Base-by-base conservation (phyloP, 1,140 invertebrate genomes). In the Drosophila kanapiae region DNA sequence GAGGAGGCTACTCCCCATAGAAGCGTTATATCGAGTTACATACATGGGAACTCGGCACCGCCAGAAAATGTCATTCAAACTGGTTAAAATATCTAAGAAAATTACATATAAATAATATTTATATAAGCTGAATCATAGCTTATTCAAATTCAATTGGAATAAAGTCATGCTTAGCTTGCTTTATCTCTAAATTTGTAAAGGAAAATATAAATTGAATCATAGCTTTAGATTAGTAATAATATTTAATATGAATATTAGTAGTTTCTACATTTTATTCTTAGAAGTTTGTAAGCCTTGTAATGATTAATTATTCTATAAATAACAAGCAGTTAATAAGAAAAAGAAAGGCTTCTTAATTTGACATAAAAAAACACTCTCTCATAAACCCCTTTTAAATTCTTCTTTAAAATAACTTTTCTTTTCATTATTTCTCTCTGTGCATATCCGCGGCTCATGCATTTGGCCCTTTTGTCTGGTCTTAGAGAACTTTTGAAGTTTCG, bases 1-100 rank as follows among this genome's bases (percentile, higher is more conserved):
- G 51, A 38, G 51, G 60, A 49, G 53, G 69, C 48, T 43, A 63
- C 67, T 63, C 27, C 54, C 65, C 51, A 82, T 79, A 75, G 77
- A 72, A 72, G 70, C 68, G 74, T 74, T 88, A 88, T 90, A 88
- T 88, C 85, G 64, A 74, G 78, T 88, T 88, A 88, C 85, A 75
- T 90, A 78, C 80, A 78, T 90, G 80, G 72, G 84, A 87, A 87
- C 74, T 61, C 68, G 62, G 58, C 67, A 71, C 62, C 11, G 77
- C 47, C 53, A 75, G 56, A 77, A 76, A 72, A 14, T 47, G 31
- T 43, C 33, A 33, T 5, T 53, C 4, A 8, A 38, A 31, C 6
- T 4, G 33, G 13, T 6, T 31, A 23, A 31, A 3, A 33, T 4
- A 38, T 4, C 31, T 47, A 35, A 37, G 13, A 1, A 8, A 7